Evolutionary conservation across 2,113 vertebrate species (phyloP).

Genomic region (Ariopsis seemanni): DNA sequence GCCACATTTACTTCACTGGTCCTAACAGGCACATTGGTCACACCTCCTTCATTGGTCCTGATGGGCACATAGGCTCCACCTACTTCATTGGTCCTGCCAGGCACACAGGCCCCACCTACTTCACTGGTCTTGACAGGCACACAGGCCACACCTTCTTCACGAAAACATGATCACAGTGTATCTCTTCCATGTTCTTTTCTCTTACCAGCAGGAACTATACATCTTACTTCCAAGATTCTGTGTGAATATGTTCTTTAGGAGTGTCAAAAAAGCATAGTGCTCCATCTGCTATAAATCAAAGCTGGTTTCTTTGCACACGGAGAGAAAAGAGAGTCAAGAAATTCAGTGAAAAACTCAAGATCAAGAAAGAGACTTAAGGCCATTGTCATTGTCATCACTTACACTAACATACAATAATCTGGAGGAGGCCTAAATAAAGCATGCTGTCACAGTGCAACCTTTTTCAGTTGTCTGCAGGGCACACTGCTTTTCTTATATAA

Average conservation of each 20-base stretch:
- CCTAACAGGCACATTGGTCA: background rate
- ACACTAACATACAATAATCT: conserved; percentile 50
- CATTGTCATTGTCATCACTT: conserved; percentile 40
- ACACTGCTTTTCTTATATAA: conserved; percentile 25
- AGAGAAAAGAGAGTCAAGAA: background rate
- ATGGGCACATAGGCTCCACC: background rate
- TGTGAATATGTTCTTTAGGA: background rate
- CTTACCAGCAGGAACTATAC: background rate
- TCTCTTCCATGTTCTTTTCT: background rate
- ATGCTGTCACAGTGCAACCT: conserved; percentile 39
- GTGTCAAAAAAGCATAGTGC: background rate
- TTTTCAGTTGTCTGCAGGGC: conserved; percentile 17
- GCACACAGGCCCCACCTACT: too few relatives aligned
- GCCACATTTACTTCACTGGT: background rate
- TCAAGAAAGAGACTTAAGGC: background rate
- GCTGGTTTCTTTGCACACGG: conserved; percentile 5
- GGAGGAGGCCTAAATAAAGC: conserved; percentile 40
- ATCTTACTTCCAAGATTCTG: background rate
- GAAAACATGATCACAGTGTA: background rate
- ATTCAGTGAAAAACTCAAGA: background rate
- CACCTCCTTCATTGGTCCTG: too few relatives aligned
- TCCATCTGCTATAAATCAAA: conserved; percentile 1
- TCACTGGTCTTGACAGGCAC: too few relatives aligned
- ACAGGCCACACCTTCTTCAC: too few relatives aligned
- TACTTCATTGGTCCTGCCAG: background rate